Base-by-base conservation (phyloP, 1,140 invertebrate species). In the Mamestra configurata region DNA sequence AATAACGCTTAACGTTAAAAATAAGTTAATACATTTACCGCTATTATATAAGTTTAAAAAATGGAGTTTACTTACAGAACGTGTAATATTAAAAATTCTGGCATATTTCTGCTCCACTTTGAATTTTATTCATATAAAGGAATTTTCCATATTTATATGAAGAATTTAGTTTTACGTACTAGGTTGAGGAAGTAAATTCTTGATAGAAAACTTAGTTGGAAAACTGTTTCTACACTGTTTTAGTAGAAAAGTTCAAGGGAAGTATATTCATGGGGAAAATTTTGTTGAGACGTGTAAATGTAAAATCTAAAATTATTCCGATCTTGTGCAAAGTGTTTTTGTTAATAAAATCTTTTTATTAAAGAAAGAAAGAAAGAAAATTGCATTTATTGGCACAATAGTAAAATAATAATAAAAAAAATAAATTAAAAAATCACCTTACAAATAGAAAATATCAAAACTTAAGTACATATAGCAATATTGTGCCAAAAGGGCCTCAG, bases 101-200 rank as follows among this genome's bases (percentile, higher is more conserved):
- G 68, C 20, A 53, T 71, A 71, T 71, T 71, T 53, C 24, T 27
- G 66, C 40, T 37, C 15, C 10, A 22, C 24, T 71, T 53, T 71
- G 24, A 71, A 51, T 71, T 71, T 71, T 71, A 71, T 51, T 35
- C 46, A 31, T 35, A 31, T 51, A 71, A 71, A 35, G 20, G 37
- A 71, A 53, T 71, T 70, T 53, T 53, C 68, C 49, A 71, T 53
- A 71, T 71, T 71, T 35, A 71, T 71, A 35, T 43, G 68, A 18
- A 35, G 22, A 53, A 53, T 71, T 31, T 31, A 71, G 68, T 71
- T 70, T 70, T 27, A 70, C 66, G 66, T 46, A 46, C 22, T 43
- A 40, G 40, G 22, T 22, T 40, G 35, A 18, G 35, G 35, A 66
- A 66, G n/a, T 66, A 66, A 66, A 66, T 66, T 66, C 35, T 66